Evolutionary conservation across 2,888 invertebrate species (phyloP).

Genomic region (Agonopterix arenella): DNA sequence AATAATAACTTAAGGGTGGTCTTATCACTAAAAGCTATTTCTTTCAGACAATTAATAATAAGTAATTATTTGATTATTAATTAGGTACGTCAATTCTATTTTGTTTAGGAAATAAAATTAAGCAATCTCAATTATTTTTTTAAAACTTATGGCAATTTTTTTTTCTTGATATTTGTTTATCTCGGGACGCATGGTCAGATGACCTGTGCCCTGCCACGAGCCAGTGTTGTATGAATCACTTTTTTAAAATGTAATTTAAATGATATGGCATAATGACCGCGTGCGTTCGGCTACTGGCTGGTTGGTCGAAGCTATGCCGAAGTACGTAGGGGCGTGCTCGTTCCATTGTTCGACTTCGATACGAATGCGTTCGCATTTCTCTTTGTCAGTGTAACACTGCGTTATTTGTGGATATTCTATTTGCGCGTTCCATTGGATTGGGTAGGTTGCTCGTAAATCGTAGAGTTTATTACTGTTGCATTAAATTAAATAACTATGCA

Average conservation of each 20-base stretch:
- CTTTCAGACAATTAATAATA: no score
- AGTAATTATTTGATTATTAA: no score
- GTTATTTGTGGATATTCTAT: no score
- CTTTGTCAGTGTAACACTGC: no score
- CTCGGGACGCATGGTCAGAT: slow-evolving; percentile 4
- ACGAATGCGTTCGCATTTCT: no score
- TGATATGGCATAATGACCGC: slow-evolving; percentile 20
- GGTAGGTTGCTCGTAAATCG: no score
- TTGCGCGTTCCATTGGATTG: no score
- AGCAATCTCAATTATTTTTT: slow-evolving; percentile 1
- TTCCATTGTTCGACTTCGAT: slow-evolving; percentile 1
- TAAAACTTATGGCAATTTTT: slow-evolving; percentile 1
- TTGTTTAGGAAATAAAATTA: not conserved
- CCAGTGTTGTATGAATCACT: slow-evolving; percentile 17
- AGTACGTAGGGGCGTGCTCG: slow-evolving; percentile 2
- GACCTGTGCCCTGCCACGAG: slow-evolving; percentile 7
- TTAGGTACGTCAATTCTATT: no score
- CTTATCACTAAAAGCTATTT: no score
- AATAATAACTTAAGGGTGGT: no score
- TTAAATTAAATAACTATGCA: no score
- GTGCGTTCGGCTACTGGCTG: slow-evolving; percentile 5
- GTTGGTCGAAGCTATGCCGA: slow-evolving; percentile 3
- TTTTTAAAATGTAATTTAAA: slow-evolving; percentile 28
- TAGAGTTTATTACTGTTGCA: no score
- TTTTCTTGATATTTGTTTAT: slow-evolving; percentile 1